Evolutionary conservation across 2,797 vertebrate species (phyloP), one percentile per base, ranked within the genome.

Genomic region (Anomalospiza imberbis): DNA sequence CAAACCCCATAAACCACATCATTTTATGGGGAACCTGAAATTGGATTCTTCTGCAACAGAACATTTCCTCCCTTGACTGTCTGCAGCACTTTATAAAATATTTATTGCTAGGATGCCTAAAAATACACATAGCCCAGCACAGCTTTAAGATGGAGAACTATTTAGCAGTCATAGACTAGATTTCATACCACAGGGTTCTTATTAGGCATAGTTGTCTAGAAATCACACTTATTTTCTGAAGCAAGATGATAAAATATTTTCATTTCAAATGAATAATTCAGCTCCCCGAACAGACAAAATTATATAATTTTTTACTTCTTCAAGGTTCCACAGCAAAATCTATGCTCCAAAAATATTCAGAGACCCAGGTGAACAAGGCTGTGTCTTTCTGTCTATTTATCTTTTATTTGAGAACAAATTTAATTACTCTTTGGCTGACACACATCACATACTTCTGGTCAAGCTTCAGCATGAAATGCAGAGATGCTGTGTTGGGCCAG

Each of bases 261-360:
- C 87, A 95, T 85, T 95, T 91, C 57, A 71, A 94, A 97, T 97
- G 70, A 96, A 95, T 96, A 97, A 97, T 94, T 96, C 83, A 96
- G 74, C 54, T 96, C 75, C 73, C 77, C 32, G 79, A 91, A 70
- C 61, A 95, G 85, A 65, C 29, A 92, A n/a, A 86, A 87, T 82
- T 65, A 95, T 87, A 20, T 62, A 85, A 93, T 51, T 88, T 85
- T 79, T 95, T 94, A 91, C 88, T 82, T 84, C 74, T 88, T 88
- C 42, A 93, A 88, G 61, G n/a, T 63, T 89, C 57, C 36, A 60
- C 44, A 65, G 83, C 55, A 96, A 95, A 95, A 96, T 24, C 66
- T 58, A 17, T 17, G 16, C 54, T 75, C 84, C 65, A 62, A 54
- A 66, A 91, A 80, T 47, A 83, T 55, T 42, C 2, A 2, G 53